phyloP scores from a whole-genome alignment of 2,888 invertebrate species.

The Troilus luridus region DNA sequence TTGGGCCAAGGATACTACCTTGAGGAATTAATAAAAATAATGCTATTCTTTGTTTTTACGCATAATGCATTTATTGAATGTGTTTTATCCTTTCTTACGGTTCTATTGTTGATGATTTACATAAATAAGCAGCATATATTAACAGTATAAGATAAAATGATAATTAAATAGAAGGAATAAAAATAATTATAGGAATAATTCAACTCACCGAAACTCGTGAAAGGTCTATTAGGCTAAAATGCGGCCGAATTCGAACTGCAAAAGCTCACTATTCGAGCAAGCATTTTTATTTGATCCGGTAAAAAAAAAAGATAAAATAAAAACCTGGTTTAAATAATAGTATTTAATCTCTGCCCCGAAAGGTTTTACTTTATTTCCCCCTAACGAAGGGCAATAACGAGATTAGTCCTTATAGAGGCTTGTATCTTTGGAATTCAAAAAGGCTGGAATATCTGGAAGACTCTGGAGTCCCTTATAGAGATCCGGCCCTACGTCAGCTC shows the following conservation, averaged over 20 bases:
- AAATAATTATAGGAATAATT: background rate
- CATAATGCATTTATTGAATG: too few species aligned
- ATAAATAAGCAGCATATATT: too few species aligned
- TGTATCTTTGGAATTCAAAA: constrained; percentile 48
- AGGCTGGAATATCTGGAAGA: constrained; percentile 37
- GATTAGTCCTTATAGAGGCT: constrained; percentile 22
- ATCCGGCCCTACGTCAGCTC: background rate
- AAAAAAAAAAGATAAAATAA: background rate
- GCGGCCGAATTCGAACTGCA: background rate
- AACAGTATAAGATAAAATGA: too few species aligned
- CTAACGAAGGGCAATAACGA: constrained; percentile 44
- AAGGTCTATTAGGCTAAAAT: background rate
- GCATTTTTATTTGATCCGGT: background rate
- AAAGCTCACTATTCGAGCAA: background rate
- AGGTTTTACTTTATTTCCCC: background rate
- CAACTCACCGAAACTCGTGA: background rate
- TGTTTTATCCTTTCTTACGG: too few species aligned
- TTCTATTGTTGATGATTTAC: too few species aligned
- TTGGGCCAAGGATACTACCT: too few species aligned
- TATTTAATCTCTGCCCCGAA: constrained; percentile 1
- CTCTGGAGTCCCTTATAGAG: background rate
- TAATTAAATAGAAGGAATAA: background rate
- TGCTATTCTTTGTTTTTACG: too few species aligned
- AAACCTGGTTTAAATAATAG: background rate
- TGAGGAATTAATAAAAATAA: too few species aligned